Percentiles rank a stretch among this genome's conserved stretches.
phyloP scores from a whole-genome alignment of 2,797 vertebrate species.

The Poliocrania exsul region DNA sequence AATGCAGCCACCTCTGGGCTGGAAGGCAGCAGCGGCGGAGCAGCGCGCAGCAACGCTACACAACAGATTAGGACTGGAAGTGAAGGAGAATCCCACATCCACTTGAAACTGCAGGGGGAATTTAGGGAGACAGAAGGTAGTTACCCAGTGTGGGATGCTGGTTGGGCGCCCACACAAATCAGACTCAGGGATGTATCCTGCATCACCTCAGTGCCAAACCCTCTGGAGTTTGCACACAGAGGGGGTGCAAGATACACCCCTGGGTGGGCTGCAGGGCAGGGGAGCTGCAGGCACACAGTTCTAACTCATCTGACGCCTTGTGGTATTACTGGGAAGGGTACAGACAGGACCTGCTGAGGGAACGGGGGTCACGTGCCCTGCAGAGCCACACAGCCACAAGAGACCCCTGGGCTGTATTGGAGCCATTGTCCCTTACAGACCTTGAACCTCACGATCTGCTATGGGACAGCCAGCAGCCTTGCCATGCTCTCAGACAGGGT shows the following conservation, averaged over 20 bases:
- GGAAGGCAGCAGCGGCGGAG: conserved; percentile 40
- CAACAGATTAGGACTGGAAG: conserved; percentile 50
- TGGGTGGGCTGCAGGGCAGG: neutral
- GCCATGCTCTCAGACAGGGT: neutral
- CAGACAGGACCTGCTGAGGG: neutral
- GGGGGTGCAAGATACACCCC: fast-evolving
- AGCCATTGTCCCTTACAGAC: neutral
- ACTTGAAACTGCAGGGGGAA: conserved; percentile 63
- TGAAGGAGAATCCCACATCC: conserved; percentile 55
- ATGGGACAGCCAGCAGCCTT: neutral
- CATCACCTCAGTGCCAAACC: neutral
- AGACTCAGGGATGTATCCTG: neutral
- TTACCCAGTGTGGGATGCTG: neutral
- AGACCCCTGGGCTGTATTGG: fast-evolving
- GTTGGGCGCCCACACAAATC: fast-evolving
- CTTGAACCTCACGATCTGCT: neutral
- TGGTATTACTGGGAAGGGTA: neutral
- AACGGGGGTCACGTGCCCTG: neutral
- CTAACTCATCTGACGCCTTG: neutral
- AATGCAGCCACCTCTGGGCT: conserved; percentile 58
- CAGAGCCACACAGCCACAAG: neutral
- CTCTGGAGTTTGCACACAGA: fast-evolving
- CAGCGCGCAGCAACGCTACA: neutral
- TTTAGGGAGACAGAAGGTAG: conserved; percentile 44
- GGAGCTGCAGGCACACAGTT: neutral